Percentiles rank a stretch among this genome's conserved stretches.
phyloP scores from a whole-genome alignment of 2,888 invertebrate genomes.

The Eurois occulta region DNA sequence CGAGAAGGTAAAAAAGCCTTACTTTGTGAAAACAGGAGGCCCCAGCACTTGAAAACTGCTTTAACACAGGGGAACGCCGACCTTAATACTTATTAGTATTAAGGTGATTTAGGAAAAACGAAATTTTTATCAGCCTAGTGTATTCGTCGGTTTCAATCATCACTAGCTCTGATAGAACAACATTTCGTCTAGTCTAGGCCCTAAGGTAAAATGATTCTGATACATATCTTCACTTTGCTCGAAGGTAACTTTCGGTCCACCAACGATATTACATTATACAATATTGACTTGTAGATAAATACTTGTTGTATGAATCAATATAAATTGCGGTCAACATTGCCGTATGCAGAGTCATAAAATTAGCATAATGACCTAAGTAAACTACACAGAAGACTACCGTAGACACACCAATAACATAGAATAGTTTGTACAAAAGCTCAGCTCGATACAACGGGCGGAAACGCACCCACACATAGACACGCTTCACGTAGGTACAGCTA shows the following conservation, averaged over 20 bases:
- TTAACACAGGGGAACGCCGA: too few species aligned
- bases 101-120: too few species aligned
- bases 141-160: neutral
- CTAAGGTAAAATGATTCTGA: too few species aligned
- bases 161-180: neutral
- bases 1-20: neutral
- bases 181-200: too few species aligned
- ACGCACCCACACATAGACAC: neutral
- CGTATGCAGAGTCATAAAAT: slow-evolving; percentile 10
- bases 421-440: neutral
- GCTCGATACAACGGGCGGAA: neutral
- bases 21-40: neutral
- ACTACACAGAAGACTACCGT: neutral
- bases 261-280: too few species aligned
- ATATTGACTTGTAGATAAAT: slow-evolving; percentile 4
- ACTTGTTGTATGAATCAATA: slow-evolving; percentile 12
- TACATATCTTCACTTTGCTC: neutral
- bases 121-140: too few species aligned
- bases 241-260: neutral
- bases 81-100: too few species aligned
- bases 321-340: slow-evolving; percentile 3
- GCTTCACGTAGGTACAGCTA: neutral
- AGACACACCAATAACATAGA: neutral
- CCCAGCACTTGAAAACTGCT: neutral
- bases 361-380: slow-evolving; percentile 10